Base-by-base conservation (phyloP, 2,888 invertebrate genomes). In the Lottia gigantea region DNA sequence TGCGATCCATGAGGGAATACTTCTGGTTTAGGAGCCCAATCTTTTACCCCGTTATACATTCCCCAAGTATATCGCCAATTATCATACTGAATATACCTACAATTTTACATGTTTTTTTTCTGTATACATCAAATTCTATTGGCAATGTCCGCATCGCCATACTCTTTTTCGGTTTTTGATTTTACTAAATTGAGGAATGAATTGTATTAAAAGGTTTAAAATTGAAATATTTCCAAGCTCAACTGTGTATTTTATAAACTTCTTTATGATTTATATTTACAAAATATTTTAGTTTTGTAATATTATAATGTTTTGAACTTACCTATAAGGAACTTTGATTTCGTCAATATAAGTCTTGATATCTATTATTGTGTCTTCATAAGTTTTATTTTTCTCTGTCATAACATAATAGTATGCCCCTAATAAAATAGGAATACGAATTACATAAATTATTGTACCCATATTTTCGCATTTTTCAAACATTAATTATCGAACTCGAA, bases 61-160 rank as follows among this genome's bases (percentile, higher is more conserved):
- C 77, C 81, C 66, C 80, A 80, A 15, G 66, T 67, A 71, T 82
- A 82, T 71, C 75, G 82, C 81, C 81, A 82, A 14, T 80, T 80
- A 62, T 82, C 81, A 16, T 76, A 74, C 72, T 82, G 81, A 14
- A 80, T 40, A 70, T 81, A 81, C 64, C 80, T 82, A 71, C 1
- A 40, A 67, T n/a, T n/a, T n/a, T n/a, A n/a, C n/a, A n/a, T n/a
- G n/a, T n/a, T n/a, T n/a, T n/a, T n/a, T n/a, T n/a, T n/a, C n/a
- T n/a, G n/a, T n/a, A n/a, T n/a, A n/a, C n/a, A n/a, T n/a, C n/a
- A n/a, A n/a, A n/a, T n/a, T n/a, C n/a, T n/a, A n/a, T n/a, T n/a
- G n/a, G n/a, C n/a, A n/a, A n/a, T n/a, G n/a, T n/a, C n/a, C n/a
- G n/a, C n/a, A n/a, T n/a, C n/a, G n/a, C n/a, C n/a, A n/a, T n/a